A percentile compares a stretch with the other conserved stretches of the same genome.
Evolutionary conservation across 2,113 vertebrate genomes (phyloP).

Genomic region (Phasianus colchicus): DNA sequence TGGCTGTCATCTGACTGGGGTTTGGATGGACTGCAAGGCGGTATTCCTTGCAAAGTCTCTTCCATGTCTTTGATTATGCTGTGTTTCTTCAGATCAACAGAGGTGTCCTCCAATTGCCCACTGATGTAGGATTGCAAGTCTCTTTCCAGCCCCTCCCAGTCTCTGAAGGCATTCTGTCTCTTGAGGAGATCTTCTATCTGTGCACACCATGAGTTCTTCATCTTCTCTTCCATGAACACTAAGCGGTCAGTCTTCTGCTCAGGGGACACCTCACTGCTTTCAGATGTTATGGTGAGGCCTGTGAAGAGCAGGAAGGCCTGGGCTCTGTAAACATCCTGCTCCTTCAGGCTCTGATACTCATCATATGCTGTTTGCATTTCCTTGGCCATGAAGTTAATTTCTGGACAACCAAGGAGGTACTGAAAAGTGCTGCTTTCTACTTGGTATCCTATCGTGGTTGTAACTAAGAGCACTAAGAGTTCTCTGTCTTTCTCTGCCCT

Average conservation of each 20-base stretch:
- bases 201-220: not conserved
- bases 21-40: too few species aligned
- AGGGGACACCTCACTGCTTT: not conserved
- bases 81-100: too few species aligned
- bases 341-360: constrained; percentile 62
- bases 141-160: too few species aligned
- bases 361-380: not conserved
- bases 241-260: constrained; percentile 61
- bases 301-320: constrained; percentile 68
- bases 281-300: constrained; percentile 28
- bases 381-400: constrained; percentile 57
- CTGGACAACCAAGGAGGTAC: constrained; percentile 39
- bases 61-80: too few species aligned
- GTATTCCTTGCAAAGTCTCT: too few species aligned
- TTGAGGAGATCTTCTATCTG: constrained; percentile 36
- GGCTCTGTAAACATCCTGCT: constrained; percentile 27
- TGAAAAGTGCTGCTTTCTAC: constrained; percentile 37
- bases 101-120: too few species aligned
- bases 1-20: too few species aligned
- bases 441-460: constrained; percentile 48
- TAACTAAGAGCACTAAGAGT: constrained; percentile 66
- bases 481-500: constrained; percentile 39
- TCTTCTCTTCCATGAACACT: constrained; percentile 13
- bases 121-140: too few species aligned
- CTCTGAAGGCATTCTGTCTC: too few species aligned